Conservation (phyloP, 2,113 vertebrate species). For the Dipodomys stephensi region DNA sequence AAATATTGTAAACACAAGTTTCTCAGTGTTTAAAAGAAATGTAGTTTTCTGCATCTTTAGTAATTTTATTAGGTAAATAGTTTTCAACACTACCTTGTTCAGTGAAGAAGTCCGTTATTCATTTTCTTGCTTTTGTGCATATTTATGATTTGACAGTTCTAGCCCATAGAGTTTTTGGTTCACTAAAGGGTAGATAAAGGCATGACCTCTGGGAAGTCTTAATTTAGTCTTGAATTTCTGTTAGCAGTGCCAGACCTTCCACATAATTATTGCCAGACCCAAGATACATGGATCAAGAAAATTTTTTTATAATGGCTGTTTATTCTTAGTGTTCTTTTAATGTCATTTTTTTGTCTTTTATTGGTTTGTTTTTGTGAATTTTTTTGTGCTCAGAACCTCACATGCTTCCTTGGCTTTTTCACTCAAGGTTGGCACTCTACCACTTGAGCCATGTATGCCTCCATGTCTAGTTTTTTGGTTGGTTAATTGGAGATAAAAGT, state of each 20-base stretch:
- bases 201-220: background rate
- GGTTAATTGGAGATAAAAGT: no score
- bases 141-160: background rate
- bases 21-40: background rate
- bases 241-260: background rate
- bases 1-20: background rate
- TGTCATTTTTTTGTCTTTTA: background rate
- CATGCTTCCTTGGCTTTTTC: no score
- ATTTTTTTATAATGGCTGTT: background rate
- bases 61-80: background rate
- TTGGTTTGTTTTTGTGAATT: background rate
- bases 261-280: background rate
- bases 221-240: background rate
- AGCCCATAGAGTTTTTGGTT: background rate
- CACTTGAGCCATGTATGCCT: no score
- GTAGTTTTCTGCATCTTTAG: background rate
- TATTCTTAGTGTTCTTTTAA: conserved; percentile 5
- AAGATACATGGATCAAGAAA: background rate
- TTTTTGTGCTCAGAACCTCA: no score
- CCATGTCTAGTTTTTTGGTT: no score
- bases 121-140: background rate
- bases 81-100: background rate
- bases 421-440: no score
- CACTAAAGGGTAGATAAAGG: background rate
- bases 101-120: background rate